Conservation (phyloP, 2,113 vertebrate species). For the Copsychus sechellarum region DNA sequence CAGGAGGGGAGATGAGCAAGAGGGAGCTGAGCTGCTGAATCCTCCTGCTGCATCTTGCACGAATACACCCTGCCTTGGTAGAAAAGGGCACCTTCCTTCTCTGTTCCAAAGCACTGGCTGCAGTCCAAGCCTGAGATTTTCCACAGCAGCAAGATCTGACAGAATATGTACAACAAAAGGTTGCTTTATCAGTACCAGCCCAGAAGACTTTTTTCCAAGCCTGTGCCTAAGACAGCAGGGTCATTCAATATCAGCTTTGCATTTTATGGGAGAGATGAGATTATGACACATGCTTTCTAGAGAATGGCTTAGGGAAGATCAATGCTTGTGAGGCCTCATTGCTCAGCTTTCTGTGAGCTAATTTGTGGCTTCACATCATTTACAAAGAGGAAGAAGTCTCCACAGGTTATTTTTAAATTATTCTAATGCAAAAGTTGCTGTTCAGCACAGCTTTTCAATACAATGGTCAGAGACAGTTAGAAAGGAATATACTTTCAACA, state of each 20-base stretch:
- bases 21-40: not conserved
- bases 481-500: not conserved
- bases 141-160: constrained; percentile 12
- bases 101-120: not conserved
- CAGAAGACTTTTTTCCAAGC: not conserved
- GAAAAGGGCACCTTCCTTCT: constrained; percentile 10
- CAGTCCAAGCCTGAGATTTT: not conserved
- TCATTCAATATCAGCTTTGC: not conserved
- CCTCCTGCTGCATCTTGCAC: not conserved
- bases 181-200: constrained; percentile 6
- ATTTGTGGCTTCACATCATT: constrained; percentile 1
- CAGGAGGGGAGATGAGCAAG: not conserved
- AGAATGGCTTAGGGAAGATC: not conserved
- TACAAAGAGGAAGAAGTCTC: not conserved
- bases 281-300: not conserved
- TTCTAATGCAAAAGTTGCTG: not conserved
- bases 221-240: not conserved
- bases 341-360: not conserved
- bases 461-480: not conserved
- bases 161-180: not conserved
- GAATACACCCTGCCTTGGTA: not conserved
- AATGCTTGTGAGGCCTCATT: not conserved
- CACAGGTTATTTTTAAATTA: not conserved
- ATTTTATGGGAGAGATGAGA: not conserved
- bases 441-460: not conserved